Evolutionary conservation across 2,888 invertebrate genomes (phyloP).

Genomic region (Drosophila planitibia): DNA sequence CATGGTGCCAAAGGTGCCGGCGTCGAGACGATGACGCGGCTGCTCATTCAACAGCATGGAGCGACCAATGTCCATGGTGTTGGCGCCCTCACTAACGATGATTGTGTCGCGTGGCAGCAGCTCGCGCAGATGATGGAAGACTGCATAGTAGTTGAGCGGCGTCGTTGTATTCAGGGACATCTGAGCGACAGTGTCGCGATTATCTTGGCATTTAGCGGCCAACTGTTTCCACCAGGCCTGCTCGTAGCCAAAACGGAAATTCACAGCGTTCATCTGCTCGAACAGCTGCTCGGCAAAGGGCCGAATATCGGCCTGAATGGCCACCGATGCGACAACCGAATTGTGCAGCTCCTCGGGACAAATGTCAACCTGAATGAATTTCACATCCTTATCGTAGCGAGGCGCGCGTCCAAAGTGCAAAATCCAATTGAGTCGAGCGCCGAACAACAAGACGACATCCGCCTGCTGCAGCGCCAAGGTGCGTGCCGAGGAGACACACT

Average conservation of each 20-base stretch:
- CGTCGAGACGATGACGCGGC: constrained; percentile 96
- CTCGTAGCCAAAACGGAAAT: constrained; percentile 87
- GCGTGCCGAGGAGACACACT: constrained; percentile 94
- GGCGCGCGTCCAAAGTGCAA: constrained; percentile 97
- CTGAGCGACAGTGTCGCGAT: constrained; percentile 89
- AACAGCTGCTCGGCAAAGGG: constrained; percentile 89
- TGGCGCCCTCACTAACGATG: constrained; percentile 98
- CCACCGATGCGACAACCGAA: constrained; percentile 92
- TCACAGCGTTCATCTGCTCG: constrained; percentile 87
- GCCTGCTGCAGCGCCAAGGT: constrained; percentile 94
- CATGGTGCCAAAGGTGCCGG: constrained; percentile 99
- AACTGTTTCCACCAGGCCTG: constrained; percentile 92
- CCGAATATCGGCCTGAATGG: constrained; percentile 93
- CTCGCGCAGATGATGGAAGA: constrained; percentile 93
- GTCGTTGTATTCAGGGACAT: constrained; percentile 90
- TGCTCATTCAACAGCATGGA: constrained; percentile 93
- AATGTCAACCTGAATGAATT: constrained; percentile 96
- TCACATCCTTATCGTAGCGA: constrained; percentile 92
- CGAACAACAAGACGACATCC: constrained; percentile 94
- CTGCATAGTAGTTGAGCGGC: constrained; percentile 97
- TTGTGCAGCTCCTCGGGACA: constrained; percentile 96
- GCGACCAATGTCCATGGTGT: constrained; percentile 99
- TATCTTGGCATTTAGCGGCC: constrained; percentile 89
- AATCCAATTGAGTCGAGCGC: constrained; percentile 98
- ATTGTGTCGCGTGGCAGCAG: constrained; percentile 92